These are phyloP conservation scores for Phlogophora meticulosa DNA, from an alignment of 2,888 invertebrate genomes.

Conservation along the genomic window DNA sequence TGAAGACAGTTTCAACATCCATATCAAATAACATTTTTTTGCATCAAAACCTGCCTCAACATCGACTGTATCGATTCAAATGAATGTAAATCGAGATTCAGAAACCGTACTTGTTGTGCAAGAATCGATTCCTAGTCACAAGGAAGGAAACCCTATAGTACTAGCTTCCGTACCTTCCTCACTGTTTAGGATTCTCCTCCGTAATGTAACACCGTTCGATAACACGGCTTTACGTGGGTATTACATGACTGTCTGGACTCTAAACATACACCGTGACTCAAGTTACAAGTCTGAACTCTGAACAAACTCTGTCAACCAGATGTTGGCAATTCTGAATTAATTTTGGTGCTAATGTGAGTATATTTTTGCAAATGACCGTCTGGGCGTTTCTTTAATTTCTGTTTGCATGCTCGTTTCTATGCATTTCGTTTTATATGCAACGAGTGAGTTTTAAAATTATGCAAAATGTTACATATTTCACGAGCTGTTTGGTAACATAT, in stretches of 20 bases:
- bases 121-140: constrained; percentile 66
- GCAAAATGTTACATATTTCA: constrained; percentile 31
- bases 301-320: constrained; percentile 53
- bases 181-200: constrained; percentile 70
- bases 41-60: constrained; percentile 12
- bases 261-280: constrained; percentile 59
- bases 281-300: constrained; percentile 42
- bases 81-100: constrained; percentile 54
- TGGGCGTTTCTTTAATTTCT: constrained; percentile 24
- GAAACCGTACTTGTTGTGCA: constrained; percentile 58
- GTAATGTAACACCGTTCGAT: constrained; percentile 66
- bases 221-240: constrained; percentile 38
- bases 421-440: constrained; percentile 58
- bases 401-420: constrained; percentile 47
- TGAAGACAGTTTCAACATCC: neutral
- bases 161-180: constrained; percentile 65
- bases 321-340: constrained; percentile 49
- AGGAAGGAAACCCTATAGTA: constrained; percentile 79
- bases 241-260: constrained; percentile 52
- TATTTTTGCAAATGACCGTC: constrained; percentile 24
- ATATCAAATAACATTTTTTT: neutral
- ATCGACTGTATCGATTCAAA: constrained; percentile 39
- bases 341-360: constrained; percentile 30
- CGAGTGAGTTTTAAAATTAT: constrained; percentile 48
- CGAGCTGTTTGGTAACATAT: constrained; percentile 18